Evolutionary conservation across 35 echinoderm and acorn worm species (phyloP).

Genomic region (Ophioderma brevispina): DNA sequence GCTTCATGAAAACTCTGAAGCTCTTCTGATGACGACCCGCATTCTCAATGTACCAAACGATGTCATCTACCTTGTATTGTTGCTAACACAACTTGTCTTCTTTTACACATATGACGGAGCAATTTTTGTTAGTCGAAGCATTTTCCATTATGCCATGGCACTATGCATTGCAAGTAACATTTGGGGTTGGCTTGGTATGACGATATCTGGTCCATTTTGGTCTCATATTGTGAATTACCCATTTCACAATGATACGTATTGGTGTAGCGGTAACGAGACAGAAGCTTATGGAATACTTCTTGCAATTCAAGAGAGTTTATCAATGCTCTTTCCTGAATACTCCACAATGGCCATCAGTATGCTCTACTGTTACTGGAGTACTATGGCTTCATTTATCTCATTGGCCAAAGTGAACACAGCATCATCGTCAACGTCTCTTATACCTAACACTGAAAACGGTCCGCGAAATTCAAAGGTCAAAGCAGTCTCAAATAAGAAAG

Average conservation of each 20-base stretch:
- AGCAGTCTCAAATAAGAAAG: no score
- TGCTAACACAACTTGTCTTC: background rate
- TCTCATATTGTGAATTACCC: background rate
- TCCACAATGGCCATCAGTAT: background rate
- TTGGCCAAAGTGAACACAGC: background rate
- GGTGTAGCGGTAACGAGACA: background rate
- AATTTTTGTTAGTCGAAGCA: background rate
- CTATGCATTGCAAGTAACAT: background rate
- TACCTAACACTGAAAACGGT: background rate
- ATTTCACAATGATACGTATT: background rate
- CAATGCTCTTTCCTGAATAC: background rate
- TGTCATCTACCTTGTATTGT: background rate
- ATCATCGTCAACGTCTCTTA: background rate
- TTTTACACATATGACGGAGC: background rate
- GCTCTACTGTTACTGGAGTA: background rate
- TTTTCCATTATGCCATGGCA: background rate
- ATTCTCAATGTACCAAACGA: background rate
- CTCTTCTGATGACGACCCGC: background rate
- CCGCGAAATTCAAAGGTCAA: background rate
- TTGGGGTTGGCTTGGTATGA: background rate
- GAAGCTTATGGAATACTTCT: background rate
- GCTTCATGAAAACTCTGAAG: background rate
- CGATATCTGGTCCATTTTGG: background rate
- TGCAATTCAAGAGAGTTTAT: background rate
- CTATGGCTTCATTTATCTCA: background rate